Percentiles rank a stretch among this genome's conserved stretches.
Evolutionary conservation across 2,113 vertebrate species (phyloP).

Genomic region (Spea multiplicata): DNA sequence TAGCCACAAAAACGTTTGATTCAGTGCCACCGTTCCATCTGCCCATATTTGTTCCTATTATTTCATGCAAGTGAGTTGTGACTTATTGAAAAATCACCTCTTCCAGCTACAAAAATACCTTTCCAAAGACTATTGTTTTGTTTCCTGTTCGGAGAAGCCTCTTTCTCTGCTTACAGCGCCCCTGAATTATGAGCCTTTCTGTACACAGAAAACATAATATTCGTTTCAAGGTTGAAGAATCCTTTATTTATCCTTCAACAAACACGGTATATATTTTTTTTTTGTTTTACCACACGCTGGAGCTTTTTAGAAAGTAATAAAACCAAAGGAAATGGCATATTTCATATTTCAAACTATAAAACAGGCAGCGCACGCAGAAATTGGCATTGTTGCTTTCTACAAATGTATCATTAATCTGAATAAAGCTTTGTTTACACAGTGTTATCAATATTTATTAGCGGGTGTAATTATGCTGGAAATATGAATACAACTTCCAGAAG

Average conservation of each 20-base stretch:
- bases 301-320: neutral
- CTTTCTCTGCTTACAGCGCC: neutral
- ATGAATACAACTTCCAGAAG: no score
- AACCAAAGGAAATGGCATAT: neutral
- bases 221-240: slow-evolving; percentile 38
- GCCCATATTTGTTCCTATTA: neutral
- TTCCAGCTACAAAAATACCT: neutral
- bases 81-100: neutral
- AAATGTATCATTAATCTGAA: no score
- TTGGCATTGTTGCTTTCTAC: neutral
- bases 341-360: slow-evolving; percentile 1
- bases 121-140: neutral
- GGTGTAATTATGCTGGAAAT: no score
- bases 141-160: neutral
- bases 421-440: no score
- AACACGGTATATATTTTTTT: neutral
- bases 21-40: no score
- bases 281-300: neutral
- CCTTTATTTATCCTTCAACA: slow-evolving; percentile 19
- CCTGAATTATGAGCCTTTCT: slow-evolving; percentile 10
- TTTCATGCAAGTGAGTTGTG: neutral
- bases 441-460: no score
- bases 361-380: neutral
- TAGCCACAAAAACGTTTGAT: no score
- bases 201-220: slow-evolving; percentile 33